Base-by-base conservation (phyloP, 2,113 vertebrate genomes). In the Pyrgilauda ruficollis region DNA sequence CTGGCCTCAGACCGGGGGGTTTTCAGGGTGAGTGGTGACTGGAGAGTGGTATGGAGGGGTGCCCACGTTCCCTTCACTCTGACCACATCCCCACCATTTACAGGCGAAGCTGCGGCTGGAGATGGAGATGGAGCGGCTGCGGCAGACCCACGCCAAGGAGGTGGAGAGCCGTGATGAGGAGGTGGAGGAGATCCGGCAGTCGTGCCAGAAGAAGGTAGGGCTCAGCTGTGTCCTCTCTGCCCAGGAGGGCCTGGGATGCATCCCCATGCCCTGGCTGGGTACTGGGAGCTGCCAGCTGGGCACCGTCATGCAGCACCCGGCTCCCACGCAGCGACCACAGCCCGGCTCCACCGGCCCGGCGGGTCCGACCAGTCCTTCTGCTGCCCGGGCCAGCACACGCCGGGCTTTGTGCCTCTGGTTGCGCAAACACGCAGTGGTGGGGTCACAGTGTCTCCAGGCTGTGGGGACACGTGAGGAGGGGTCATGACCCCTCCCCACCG, bases 51-150 rank as follows among this genome's bases (percentile, higher is more conserved):
- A 1, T 10, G 23, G 10, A 22, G 49, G 49, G 5, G 5, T 39
- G 39, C 27, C 12, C 39, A 1, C 2, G 0, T 84, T 49, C 64
- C 47, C n/a, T 68, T 59, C 0, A 3, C 63, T 49, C 78, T 89
- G 63, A 82, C 64, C 30, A 9, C 16, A 1, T 66, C 37, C 55
- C 64, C n/a, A 19, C 43, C 10, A 0, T 84, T 92, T 66, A 13
- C 87, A 99, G 99, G 99, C 99, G 37, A 99, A 99, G 93, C 98
- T 99, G 58, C 98, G 99, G 63, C 97, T 99, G 55, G 99, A 99
- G 97, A 99, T 99, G 99, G 99, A 99, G 98, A 99, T 98, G 98
- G 99, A 99, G 96, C 95, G 99, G 30, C 97, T 99, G 68, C 98
- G 99, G 62, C 99, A 99, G 94, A 99, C 98, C 14, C 99, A 99